Base-by-base conservation (phyloP, 2,113 vertebrate genomes). In the Oplegnathus fasciatus region DNA sequence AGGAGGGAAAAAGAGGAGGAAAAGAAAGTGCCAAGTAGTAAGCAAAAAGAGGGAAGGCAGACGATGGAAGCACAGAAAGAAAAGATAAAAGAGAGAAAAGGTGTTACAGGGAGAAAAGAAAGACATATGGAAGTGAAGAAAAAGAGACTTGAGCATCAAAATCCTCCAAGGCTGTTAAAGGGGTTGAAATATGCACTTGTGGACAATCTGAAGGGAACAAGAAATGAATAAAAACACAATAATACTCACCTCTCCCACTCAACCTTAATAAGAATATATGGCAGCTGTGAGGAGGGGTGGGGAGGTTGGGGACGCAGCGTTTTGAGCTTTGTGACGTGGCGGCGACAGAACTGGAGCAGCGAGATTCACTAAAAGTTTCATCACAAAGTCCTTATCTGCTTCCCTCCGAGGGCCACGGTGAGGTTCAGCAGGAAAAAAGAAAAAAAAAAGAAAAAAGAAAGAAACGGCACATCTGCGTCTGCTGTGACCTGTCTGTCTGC, bases 301-400 rank as follows among this genome's bases (percentile, higher is more conserved):
- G 9, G 74, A 5, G 30, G 15, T 5, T 1, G 26, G 20, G 14
- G 37, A 1, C 14, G 11, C 17, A 10, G 76, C 22, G 73, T 82
- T 89, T 83, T 78, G 82, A 87, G 80, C 85, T 90, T 44, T 30
- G 89, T 90, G 91, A 90, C 84, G 86, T 74, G 64, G 86, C 60
- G 37, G 48, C 82, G 94, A 95, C 95, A 95, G 94, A 95, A 95
- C 75, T 93, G 91, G 95, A 96, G 93, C 95, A 94, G 91, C 66
- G 65, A 90, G 83, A 91, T 85, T 90, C 92, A 84, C 92, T 94
- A 76, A 95, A 96, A 95, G 93, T 96, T 96, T 94, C 90, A 94
- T 93, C 90, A 93, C 91, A 86, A 86, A 91, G 81, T 80, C 91
- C 79, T 91, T 75, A 84, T 91, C 77, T 85, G 75, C 74, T 75